Percentiles rank a stretch among this genome's conserved stretches.
These are phyloP conservation scores for Carcinoscorpius rotundicauda DNA, from an alignment of 1,140 invertebrate species.

Conservation along the genomic window DNA sequence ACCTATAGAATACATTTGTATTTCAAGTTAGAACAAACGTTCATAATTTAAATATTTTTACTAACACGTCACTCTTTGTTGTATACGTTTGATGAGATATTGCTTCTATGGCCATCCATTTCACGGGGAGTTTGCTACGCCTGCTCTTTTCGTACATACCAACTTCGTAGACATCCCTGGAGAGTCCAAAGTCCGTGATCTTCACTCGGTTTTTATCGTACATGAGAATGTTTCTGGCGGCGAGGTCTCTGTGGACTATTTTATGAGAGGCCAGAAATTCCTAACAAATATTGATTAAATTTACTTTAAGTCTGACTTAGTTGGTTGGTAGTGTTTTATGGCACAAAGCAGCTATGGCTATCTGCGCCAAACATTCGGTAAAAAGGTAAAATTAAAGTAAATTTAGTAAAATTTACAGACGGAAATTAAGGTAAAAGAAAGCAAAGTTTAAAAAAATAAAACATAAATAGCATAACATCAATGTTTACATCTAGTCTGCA, in stretches of 20 bases:
- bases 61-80: conserved; percentile 33
- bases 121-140: conserved; percentile 35
- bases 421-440: too few relatives aligned
- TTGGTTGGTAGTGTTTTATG: too few relatives aligned
- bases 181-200: conserved; percentile 39
- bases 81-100: conserved; percentile 29
- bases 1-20: conserved; percentile 1
- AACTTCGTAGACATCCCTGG: conserved; percentile 33
- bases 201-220: conserved; percentile 34
- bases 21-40: neutral
- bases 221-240: conserved; percentile 38
- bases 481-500: too few relatives aligned
- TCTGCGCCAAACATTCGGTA: too few relatives aligned
- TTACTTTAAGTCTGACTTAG: neutral
- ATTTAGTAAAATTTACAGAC: too few relatives aligned
- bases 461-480: too few relatives aligned
- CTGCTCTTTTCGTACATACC: conserved; percentile 30
- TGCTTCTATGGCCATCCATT: conserved; percentile 39
- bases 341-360: too few relatives aligned
- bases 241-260: conserved; percentile 37
- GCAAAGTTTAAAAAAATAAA: too few relatives aligned
- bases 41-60: neutral
- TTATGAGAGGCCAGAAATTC: neutral
- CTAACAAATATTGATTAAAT: neutral
- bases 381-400: too few relatives aligned